Evolutionary conservation across 2,797 vertebrate species (phyloP).

Genomic region (Carapus acus): DNA sequence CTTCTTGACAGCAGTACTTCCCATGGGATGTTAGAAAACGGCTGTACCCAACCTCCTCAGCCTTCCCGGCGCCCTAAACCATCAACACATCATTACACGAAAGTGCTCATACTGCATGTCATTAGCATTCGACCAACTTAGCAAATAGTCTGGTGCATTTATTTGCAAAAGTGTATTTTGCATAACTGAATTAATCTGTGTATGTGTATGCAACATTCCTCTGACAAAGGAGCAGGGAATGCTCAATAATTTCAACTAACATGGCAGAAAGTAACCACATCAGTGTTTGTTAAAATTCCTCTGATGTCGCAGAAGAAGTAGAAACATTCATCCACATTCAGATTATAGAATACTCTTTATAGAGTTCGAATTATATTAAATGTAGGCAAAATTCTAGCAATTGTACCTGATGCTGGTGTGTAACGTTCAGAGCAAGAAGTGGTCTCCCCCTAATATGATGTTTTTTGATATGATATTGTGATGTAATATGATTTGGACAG

Average conservation of each 20-base stretch:
- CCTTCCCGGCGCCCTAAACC: background rate
- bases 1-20: conserved; percentile 3
- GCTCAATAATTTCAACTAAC: no score
- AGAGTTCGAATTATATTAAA: no score
- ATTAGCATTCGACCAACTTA: conserved; percentile 33
- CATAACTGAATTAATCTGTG: conserved; percentile 39
- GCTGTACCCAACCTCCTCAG: background rate
- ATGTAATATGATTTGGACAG: no score
- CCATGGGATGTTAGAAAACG: conserved; percentile 13
- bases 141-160: conserved; percentile 30
- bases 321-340: no score
- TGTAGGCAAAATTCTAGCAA: no score
- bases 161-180: conserved; percentile 20
- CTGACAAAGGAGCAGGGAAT: background rate
- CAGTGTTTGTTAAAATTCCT: background rate
- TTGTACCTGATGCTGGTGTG: no score
- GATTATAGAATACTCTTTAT: no score
- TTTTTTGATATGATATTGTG: no score
- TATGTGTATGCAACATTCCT: background rate
- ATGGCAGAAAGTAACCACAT: background rate
- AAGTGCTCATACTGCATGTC: conserved; percentile 12
- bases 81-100: conserved; percentile 11
- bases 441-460: no score
- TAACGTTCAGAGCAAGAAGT: no score
- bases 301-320: conserved; percentile 12